Base-by-base conservation (phyloP, 2,888 invertebrate species). In the Trissolcus brochymenae region DNA sequence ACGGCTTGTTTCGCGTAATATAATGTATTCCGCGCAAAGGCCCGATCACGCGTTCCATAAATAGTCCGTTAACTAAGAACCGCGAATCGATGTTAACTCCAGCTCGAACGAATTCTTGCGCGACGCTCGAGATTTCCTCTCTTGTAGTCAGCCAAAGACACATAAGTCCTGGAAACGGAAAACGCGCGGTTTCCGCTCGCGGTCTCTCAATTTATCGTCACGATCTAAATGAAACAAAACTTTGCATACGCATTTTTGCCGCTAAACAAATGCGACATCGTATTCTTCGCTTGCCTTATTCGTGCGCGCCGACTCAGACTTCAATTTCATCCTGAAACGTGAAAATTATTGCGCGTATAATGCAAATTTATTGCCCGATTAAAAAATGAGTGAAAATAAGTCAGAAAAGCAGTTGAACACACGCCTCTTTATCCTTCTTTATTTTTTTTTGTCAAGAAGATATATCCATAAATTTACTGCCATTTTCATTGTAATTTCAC, bases 21-120 rank as follows among this genome's bases (percentile, higher is more conserved):
- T 77, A 77, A 73, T 77, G 72, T 77, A 77, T 68, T 72, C 76
- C 49, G 61, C 29, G 76, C 76, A 59, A 64, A 76, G 72, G 62
- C 14, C 66, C 67, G 76, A 72, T 77, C 72, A 68, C 77, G 72
- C 64, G 68, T 73, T 68, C 77, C 72, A 77, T 77, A 77, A 77
- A 73, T 72, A 77, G 72, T 61, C 62, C 64, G 62, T 55, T 68
- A 73, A 77, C 72, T 62, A 73, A 68, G 77, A 77, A 77, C 68
- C 68, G 76, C 71, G 65, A 54, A 49, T 73, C 72, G 77, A 67
- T 65, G 77, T 77, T 65, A 59, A 64, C 59, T 61, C 21, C 14
- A 51, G 25, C 53, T 61, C 62, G 54, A 66, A 59, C 54, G 66
- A 57, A 72, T 77, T 67, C 62, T 46, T 61, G 72, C 64, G 25